phyloP scores from a whole-genome alignment of 2,888 invertebrate species.

The Drosophila picticornis region DNA sequence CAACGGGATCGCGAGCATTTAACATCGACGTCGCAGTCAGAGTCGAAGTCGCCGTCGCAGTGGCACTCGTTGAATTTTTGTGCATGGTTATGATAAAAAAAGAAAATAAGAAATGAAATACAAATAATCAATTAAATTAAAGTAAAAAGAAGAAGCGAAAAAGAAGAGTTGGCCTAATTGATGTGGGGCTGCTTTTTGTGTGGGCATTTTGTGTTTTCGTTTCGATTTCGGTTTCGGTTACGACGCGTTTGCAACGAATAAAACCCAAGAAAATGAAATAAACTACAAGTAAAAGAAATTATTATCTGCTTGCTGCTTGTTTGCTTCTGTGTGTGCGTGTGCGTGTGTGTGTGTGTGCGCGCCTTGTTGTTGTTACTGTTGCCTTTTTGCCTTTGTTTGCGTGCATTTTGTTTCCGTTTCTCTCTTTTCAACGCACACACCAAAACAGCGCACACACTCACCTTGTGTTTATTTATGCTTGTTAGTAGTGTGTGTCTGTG shows the following conservation, averaged over 20 bases:
- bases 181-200: slow-evolving; percentile 24
- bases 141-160: slow-evolving; percentile 14
- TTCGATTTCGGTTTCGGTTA: slow-evolving; percentile 36
- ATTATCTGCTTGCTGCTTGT: slow-evolving; percentile 39
- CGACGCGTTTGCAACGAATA: slow-evolving; percentile 24
- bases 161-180: slow-evolving; percentile 44
- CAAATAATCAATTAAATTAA: slow-evolving; percentile 61
- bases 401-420: slow-evolving; percentile 59
- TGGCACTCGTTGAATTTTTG: slow-evolving; percentile 21
- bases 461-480: slow-evolving; percentile 26
- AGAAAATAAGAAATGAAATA: slow-evolving; percentile 35
- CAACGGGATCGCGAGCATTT: slow-evolving; percentile 45
- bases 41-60: not conserved
- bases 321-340: slow-evolving; percentile 1
- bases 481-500: slow-evolving; percentile 14
- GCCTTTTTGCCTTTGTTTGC: slow-evolving; percentile 51
- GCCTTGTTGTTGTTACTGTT: slow-evolving; percentile 30
- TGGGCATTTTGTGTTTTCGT: slow-evolving; percentile 35
- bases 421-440: slow-evolving; percentile 20
- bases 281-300: slow-evolving; percentile 37
- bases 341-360: not conserved
- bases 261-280: slow-evolving; percentile 40
- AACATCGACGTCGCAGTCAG: slow-evolving; percentile 26
- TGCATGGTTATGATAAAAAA: slow-evolving; percentile 33
- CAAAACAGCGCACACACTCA: slow-evolving; percentile 5